These are phyloP conservation scores for Prunella fulvescens DNA, from an alignment of 2,113 vertebrate species.

Conservation along the genomic window DNA sequence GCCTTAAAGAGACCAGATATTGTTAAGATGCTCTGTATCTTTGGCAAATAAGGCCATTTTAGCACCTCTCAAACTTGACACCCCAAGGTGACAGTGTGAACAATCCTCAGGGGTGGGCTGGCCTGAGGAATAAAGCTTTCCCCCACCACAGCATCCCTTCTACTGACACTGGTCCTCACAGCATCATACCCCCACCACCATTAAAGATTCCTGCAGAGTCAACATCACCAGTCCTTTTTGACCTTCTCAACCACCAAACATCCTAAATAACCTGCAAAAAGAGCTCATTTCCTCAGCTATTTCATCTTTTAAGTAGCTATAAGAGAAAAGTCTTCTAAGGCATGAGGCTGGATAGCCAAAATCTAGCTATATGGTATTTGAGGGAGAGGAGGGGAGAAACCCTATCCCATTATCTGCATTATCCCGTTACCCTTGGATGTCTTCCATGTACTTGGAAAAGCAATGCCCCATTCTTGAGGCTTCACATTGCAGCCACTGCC, in stretches of 20 bases:
- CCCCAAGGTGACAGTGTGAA: background rate
- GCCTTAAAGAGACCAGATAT: background rate
- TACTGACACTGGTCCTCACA: fast-evolving
- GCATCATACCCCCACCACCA: background rate
- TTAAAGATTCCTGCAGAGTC: background rate
- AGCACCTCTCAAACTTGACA: background rate
- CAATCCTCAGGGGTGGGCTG: background rate
- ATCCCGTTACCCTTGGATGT: conserved; percentile 51
- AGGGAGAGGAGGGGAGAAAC: conserved; percentile 54
- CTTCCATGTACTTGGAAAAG: conserved; percentile 62
- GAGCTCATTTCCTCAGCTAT: conserved; percentile 15
- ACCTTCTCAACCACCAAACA: background rate
- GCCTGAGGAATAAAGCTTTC: background rate
- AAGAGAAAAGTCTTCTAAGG: background rate
- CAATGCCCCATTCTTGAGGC: conserved; percentile 53
- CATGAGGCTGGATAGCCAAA: background rate
- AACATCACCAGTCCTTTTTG: conserved; percentile 7
- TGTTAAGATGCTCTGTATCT: background rate
- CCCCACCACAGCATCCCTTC: background rate
- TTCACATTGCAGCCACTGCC: conserved; percentile 56
- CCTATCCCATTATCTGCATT: conserved; percentile 62
- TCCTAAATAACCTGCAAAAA: conserved; percentile 28
- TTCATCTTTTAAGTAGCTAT: conserved; percentile 14
- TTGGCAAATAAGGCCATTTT: background rate
- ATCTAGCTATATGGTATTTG: conserved; percentile 13